Base-by-base conservation (phyloP, 1,140 invertebrate genomes). In the Mercenaria mercenaria region DNA sequence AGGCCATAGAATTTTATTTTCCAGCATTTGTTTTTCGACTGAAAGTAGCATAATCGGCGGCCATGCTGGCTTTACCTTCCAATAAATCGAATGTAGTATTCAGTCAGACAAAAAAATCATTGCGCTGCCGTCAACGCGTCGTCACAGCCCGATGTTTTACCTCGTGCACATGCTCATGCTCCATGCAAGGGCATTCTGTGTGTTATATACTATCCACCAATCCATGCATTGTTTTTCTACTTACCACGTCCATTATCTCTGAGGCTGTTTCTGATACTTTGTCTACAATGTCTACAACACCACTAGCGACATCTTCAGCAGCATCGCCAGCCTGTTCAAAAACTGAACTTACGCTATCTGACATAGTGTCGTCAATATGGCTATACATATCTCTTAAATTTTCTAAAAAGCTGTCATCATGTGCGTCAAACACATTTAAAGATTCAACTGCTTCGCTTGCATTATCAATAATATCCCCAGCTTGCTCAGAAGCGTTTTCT, bases 391-490 rank as follows among this genome's bases (percentile, higher is more conserved):
- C 86, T 23, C 39, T 67, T 3, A 32, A 37, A 32, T 67, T 67
- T 4, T 29, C 26, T 67, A 67, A 34, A 10, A 32, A 32, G 26
- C 32, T 67, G 32, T 67, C 61, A 13, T 67, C 61, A n/a, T 37
- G 2, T 34, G 61, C 61, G 23, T 67, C 6, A 37, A 67, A 13
- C 26, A 67, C 26, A 34, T 37, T 67, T 10, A 67, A 67, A 10
- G 6, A 8, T 13, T 34, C 56, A 41, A 37, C 6, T 34, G 50
- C 76, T 29, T 88, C 76, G 47, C 61, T 67, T 52, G 41, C 32
- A 39, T 26, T 61, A 77, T 88, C 74, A 56, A 56, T 76, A 81
- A n/a, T 74, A 77, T 79, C 76, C 59, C 23, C 39, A 13, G n/a
- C 56, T 43, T 81, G n/a, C 26, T 79, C 74, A 11, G 23, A 32